These are phyloP conservation scores for Porites lobata DNA, from an alignment of 92 coral and sea anemone species.

Conservation along the genomic window DNA sequence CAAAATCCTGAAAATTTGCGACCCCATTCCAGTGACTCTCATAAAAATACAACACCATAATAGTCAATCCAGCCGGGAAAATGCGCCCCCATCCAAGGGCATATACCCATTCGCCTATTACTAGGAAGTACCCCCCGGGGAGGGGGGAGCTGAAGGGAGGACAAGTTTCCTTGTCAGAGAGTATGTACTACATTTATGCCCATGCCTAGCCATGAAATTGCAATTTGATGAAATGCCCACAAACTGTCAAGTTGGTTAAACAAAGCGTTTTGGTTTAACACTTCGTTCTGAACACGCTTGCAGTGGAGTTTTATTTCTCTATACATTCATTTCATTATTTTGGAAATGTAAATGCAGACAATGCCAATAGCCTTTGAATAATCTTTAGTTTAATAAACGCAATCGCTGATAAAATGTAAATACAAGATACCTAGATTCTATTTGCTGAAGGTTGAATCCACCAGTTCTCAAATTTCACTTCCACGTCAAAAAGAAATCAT, in stretches of 20 bases:
- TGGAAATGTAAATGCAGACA: not conserved
- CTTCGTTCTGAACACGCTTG: conserved; percentile 22
- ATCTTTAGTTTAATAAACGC: not conserved
- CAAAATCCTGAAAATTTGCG: too few relatives aligned
- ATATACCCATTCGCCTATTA: too few relatives aligned
- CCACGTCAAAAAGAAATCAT: not conserved
- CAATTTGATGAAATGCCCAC: conserved; percentile 9
- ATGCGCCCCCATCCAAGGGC: too few relatives aligned
- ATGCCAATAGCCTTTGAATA: not conserved
- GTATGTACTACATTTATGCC: not conserved
- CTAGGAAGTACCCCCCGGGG: too few relatives aligned
- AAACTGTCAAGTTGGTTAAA: conserved; percentile 8
- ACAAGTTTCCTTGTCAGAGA: conserved; percentile 14
- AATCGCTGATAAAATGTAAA: not conserved
- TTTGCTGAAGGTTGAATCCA: not conserved
- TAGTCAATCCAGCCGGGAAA: too few relatives aligned
- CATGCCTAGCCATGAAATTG: conserved; percentile 17
- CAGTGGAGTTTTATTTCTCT: not conserved
- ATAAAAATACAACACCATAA: too few relatives aligned
- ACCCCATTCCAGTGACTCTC: too few relatives aligned
- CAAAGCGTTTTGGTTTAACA: not conserved
- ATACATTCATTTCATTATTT: not conserved
- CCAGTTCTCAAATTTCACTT: conserved; percentile 3
- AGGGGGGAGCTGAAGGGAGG: not conserved
- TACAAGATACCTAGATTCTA: not conserved